Conservation (phyloP, 2,113 vertebrate genomes). For the Hypocryptadius cinnamomeus region DNA sequence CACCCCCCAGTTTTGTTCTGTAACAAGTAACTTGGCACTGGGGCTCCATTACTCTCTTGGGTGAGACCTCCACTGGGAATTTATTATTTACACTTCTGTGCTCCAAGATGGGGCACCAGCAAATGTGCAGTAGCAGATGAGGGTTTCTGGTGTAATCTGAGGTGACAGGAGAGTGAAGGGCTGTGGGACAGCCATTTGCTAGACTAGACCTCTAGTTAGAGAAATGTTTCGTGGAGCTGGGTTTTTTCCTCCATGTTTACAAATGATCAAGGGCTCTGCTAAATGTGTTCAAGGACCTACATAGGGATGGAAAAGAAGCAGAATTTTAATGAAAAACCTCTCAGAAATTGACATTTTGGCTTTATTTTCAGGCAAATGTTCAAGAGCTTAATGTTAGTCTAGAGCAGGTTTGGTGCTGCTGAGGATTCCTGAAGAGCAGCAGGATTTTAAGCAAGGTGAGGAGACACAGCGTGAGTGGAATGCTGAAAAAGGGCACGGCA, state of each 20-base stretch:
- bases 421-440: not conserved
- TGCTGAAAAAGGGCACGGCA: rapidly evolving
- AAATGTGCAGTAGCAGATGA: not conserved
- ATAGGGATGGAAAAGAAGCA: not conserved
- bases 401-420: not conserved
- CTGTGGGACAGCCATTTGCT: not conserved
- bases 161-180: not conserved
- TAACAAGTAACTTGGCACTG: not conserved
- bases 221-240: not conserved
- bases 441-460: not conserved
- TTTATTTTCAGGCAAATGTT: not conserved
- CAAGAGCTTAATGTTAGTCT: not conserved
- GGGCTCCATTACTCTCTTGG: not conserved
- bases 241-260: not conserved
- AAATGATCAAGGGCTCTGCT: not conserved
- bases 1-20: not conserved
- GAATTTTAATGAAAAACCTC: not conserved
- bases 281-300: not conserved
- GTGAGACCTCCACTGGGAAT: not conserved
- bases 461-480: not conserved
- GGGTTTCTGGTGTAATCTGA: not conserved
- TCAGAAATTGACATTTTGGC: not conserved
- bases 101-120: not conserved
- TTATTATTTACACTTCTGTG: not conserved
- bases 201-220: not conserved